Conservation (phyloP, 1,140 invertebrate species). For the Vanessa tameamea region DNA sequence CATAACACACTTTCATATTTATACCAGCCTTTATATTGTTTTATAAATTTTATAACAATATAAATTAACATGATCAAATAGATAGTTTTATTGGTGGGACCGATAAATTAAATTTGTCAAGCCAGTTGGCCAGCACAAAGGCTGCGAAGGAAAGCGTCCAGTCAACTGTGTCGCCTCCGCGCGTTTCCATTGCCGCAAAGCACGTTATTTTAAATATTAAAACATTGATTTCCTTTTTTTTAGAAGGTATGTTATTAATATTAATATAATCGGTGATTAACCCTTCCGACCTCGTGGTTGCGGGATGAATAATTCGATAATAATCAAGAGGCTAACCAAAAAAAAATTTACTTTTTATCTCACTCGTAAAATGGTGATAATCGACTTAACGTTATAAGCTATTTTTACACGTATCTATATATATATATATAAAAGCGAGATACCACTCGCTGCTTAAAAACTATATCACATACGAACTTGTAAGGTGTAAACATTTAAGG, state of each 20-base stretch:
- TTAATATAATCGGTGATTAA: no score
- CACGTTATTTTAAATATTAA: background rate
- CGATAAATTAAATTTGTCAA: constrained; percentile 30
- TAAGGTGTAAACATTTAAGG: no score
- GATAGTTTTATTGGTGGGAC: constrained; percentile 25
- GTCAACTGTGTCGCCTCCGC: constrained; percentile 25
- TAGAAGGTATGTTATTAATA: background rate
- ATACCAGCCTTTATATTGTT: background rate
- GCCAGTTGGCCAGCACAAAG: constrained; percentile 30
- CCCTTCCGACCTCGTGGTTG: no score
- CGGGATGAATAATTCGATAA: no score
- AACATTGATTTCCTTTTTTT: background rate
- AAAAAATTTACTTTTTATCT: no score
- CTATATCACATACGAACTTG: no score
- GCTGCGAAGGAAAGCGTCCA: constrained; percentile 21
- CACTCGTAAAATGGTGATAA: no score
- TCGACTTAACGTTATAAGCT: no score
- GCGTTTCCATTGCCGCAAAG: background rate
- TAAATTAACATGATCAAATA: constrained; percentile 19
- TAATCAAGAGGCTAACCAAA: no score
- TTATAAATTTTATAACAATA: constrained; percentile 16
- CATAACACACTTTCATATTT: background rate
- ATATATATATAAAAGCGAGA: no score
- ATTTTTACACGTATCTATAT: no score
- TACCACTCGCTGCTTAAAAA: no score